phyloP scores from a whole-genome alignment of 1,140 invertebrate species.

The Drosophila bifasciata region DNA sequence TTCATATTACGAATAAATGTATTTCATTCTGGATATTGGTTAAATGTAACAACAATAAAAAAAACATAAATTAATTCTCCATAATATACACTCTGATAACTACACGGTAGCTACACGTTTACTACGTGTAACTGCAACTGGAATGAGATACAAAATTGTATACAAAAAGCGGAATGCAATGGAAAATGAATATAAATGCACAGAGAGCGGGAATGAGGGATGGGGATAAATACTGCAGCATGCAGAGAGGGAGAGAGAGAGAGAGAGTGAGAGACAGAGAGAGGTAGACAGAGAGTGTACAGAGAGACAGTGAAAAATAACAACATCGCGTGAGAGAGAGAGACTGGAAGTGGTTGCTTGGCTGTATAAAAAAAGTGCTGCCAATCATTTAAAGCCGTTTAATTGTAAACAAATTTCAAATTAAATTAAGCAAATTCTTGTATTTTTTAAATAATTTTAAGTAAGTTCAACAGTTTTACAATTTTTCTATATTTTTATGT shows the following conservation, averaged over 20 bases:
- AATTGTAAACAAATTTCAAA: not conserved
- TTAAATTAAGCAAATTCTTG: no score
- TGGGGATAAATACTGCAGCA: not conserved
- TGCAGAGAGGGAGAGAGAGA: no score
- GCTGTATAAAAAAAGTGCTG: conserved; percentile 32
- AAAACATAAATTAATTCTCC: no score
- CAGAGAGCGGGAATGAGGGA: not conserved
- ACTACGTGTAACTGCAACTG: conserved; percentile 18
- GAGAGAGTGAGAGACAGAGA: not conserved
- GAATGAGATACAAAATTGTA: conserved; percentile 50
- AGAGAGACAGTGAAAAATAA: not conserved
- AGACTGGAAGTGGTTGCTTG: conserved; percentile 23
- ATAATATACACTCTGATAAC: no score
- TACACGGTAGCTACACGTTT: no score
- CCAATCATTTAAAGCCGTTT: conserved; percentile 7
- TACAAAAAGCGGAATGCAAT: conserved; percentile 38
- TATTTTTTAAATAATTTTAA: no score
- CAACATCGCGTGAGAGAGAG: not conserved
- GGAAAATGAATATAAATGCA: conserved; percentile 26
- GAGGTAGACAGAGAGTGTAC: not conserved
- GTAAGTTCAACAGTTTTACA: no score
- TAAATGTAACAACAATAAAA: no score
- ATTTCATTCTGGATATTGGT: no score
- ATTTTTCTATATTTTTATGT: not conserved
- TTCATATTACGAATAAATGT: no score